Conservation (phyloP, 2,888 invertebrate species). For the Schizotus pectinicornis region DNA sequence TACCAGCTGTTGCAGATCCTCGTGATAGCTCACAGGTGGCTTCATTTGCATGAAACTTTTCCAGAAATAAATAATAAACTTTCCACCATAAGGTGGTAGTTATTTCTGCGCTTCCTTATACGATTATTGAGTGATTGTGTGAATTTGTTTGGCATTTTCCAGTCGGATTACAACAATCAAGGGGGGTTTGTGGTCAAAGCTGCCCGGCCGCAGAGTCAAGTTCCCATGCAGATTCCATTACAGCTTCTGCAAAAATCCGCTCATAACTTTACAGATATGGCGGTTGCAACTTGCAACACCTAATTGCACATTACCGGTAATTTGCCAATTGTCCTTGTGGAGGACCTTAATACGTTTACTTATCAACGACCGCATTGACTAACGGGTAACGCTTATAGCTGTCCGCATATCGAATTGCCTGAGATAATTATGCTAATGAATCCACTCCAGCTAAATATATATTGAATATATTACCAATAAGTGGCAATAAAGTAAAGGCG, state of each 20-base stretch:
- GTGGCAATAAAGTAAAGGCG: no score
- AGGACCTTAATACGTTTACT: constrained; percentile 20
- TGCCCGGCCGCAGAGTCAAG: constrained; percentile 23
- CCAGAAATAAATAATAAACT: not conserved
- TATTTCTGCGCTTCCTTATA: not conserved
- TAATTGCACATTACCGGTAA: constrained; percentile 27
- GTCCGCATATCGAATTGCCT: not conserved
- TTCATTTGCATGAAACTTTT: not conserved
- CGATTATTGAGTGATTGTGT: constrained; percentile 27
- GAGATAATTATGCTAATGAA: no score
- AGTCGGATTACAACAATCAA: constrained; percentile 17
- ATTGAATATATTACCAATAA: no score
- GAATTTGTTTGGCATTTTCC: constrained; percentile 31
- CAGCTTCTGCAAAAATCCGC: constrained; percentile 15
- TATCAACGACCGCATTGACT: constrained; percentile 13
- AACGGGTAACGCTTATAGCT: constrained; percentile 11
- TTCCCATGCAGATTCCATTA: constrained; percentile 40
- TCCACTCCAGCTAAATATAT: no score
- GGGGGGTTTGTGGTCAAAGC: constrained; percentile 3
- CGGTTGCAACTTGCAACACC: constrained; percentile 5
- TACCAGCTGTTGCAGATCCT: no score
- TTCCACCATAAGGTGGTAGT: not conserved
- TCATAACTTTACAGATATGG: constrained; percentile 17
- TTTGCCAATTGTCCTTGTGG: constrained; percentile 26
- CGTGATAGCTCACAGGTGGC: no score